Evolutionary conservation across 1,140 invertebrate species (phyloP).

Genomic region (Caenorhabditis remanei): DNA sequence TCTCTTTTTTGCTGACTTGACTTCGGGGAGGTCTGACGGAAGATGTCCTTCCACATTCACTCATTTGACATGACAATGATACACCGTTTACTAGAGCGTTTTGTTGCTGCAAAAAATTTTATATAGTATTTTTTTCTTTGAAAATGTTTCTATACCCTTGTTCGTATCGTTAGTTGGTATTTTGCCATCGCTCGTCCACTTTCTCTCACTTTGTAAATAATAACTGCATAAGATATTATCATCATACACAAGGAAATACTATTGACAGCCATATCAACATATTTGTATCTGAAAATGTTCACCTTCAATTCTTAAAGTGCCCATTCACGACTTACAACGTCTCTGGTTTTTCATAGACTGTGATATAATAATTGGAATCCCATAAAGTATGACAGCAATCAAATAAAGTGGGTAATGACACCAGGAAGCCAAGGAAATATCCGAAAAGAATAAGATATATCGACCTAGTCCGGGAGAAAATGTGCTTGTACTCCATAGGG

Average conservation of each 20-base stretch:
- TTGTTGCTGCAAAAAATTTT: constrained; percentile 65
- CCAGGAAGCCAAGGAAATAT: constrained; percentile 69
- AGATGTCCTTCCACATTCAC: constrained; percentile 60
- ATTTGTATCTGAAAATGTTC: constrained; percentile 66
- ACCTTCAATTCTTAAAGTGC: background rate
- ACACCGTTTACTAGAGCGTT: constrained; percentile 60
- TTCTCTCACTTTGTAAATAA: constrained; percentile 71
- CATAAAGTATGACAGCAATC: constrained; percentile 69
- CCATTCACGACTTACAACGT: constrained; percentile 63
- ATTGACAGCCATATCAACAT: constrained; percentile 70
- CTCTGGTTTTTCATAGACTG: constrained; percentile 65
- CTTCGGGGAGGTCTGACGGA: constrained; percentile 68
- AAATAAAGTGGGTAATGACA: constrained; percentile 68
- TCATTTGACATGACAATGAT: constrained; percentile 61
- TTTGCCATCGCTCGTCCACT: constrained; percentile 71
- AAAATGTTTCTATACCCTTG: constrained; percentile 63
- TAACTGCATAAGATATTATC: constrained; percentile 69
- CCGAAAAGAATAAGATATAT: constrained; percentile 64
- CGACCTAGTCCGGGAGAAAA: constrained; percentile 65
- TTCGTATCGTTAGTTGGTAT: constrained; percentile 69
- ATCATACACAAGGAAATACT: constrained; percentile 67
- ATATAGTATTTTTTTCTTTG: background rate
- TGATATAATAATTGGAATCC: constrained; percentile 69
- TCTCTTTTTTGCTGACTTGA: constrained; percentile 71
- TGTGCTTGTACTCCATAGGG: constrained; percentile 70